phyloP scores from a whole-genome alignment of 2,888 invertebrate species.

The Flexamia atlantica region DNA sequence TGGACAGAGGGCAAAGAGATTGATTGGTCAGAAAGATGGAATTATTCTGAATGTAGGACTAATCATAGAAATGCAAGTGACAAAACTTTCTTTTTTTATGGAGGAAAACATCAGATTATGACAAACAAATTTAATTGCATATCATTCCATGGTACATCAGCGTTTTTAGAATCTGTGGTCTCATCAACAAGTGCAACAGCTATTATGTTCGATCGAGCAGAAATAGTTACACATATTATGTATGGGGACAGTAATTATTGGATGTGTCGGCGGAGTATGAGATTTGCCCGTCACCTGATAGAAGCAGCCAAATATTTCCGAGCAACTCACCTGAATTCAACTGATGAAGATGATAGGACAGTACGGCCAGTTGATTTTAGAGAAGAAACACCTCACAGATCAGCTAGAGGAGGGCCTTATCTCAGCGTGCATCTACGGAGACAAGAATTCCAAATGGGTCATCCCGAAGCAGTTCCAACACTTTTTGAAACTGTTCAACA shows the following conservation, averaged over 20 bases:
- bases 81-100: conserved; percentile 13
- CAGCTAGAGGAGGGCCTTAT: conserved; percentile 83
- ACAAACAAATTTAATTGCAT: conserved; percentile 85
- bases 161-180: conserved; percentile 76
- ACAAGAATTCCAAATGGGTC: conserved; percentile 89
- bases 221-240: conserved; percentile 91
- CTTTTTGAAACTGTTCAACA: conserved; percentile 87
- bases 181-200: conserved; percentile 72
- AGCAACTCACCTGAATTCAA: conserved; percentile 80
- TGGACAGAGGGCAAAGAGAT: conserved; percentile 64
- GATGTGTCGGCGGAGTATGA: conserved; percentile 93
- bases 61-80: background rate
- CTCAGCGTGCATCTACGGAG: conserved; percentile 92
- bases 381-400: conserved; percentile 76
- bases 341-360: conserved; percentile 75
- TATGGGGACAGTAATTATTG: conserved; percentile 92
- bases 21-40: conserved; percentile 90
- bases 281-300: conserved; percentile 85
- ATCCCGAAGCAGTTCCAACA: conserved; percentile 86
- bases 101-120: conserved; percentile 85
- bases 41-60: conserved; percentile 77
- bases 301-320: conserved; percentile 84
- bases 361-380: conserved; percentile 81
- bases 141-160: conserved; percentile 87
- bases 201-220: conserved; percentile 87